A percentile compares a stretch with the other conserved stretches of the same genome.
Evolutionary conservation across 2,888 invertebrate genomes (phyloP).

Genomic region (Cryptocephalus primarius): DNA sequence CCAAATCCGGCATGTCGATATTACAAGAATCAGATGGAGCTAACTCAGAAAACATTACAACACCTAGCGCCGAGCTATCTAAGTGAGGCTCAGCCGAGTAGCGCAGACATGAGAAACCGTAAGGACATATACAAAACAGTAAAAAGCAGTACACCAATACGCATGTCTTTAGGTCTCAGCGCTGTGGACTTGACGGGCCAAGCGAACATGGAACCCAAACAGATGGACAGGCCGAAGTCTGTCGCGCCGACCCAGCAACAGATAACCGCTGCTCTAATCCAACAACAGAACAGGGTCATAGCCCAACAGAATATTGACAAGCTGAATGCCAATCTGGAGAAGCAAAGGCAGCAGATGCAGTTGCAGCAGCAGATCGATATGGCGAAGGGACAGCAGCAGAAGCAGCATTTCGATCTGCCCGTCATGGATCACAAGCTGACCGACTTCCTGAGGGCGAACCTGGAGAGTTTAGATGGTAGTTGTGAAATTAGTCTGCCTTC

Average conservation of each 20-base stretch:
- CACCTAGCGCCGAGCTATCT: constrained; percentile 45
- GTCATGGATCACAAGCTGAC: constrained; percentile 54
- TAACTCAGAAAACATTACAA: constrained; percentile 60
- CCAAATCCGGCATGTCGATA: constrained; percentile 80
- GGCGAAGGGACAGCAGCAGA: constrained; percentile 29
- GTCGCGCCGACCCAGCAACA: constrained; percentile 50
- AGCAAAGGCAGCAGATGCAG: constrained; percentile 45
- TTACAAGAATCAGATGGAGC: constrained; percentile 72
- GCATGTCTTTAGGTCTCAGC: constrained; percentile 1
- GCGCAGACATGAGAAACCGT: constrained; percentile 29
- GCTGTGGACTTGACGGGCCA: constrained; percentile 34
- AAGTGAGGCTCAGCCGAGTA: constrained; percentile 30
- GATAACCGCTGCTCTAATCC: constrained; percentile 48
- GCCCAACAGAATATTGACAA: constrained; percentile 55
- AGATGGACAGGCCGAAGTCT: constrained; percentile 33
- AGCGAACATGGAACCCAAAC: constrained; percentile 25
- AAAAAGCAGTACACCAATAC: not conserved
- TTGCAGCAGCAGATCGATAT: constrained; percentile 31
- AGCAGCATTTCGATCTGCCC: constrained; percentile 34
- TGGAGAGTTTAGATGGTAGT: constrained; percentile 58
- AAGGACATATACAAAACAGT: constrained; percentile 19
- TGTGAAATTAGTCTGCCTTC: no score
- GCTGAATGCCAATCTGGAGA: constrained; percentile 41
- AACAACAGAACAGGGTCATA: constrained; percentile 51
- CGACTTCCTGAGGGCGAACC: constrained; percentile 60